These are phyloP conservation scores for Hesperia comma DNA, from an alignment of 2,888 invertebrate genomes.

Conservation along the genomic window DNA sequence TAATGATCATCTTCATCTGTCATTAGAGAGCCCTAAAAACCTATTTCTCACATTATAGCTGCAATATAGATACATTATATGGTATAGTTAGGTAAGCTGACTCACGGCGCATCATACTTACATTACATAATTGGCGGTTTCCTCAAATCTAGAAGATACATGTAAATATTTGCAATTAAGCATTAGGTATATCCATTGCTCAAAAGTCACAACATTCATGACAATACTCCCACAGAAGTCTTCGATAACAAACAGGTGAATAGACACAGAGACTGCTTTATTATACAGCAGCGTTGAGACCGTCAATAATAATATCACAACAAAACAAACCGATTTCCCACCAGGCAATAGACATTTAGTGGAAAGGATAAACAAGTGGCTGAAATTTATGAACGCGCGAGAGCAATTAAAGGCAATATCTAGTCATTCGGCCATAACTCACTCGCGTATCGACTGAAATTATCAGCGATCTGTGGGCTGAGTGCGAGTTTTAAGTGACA, in stretches of 20 bases:
- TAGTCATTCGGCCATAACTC: constrained; percentile 20
- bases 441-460: constrained; percentile 18
- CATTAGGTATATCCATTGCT: too few relatives aligned
- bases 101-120: too few relatives aligned
- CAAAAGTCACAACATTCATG: too few relatives aligned
- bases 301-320: not conserved
- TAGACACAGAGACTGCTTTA: too few relatives aligned
- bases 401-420: constrained; percentile 30
- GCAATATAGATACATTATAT: constrained; percentile 7
- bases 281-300: too few relatives aligned
- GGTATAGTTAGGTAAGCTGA: not conserved
- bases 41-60: constrained; percentile 19
- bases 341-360: not conserved
- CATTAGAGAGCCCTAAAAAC: constrained; percentile 13
- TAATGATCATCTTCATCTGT: not conserved
- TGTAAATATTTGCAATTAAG: too few relatives aligned
- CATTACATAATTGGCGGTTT: too few relatives aligned
- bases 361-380: constrained; percentile 17
- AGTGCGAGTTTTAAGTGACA: constrained; percentile 10
- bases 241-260: too few relatives aligned
- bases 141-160: too few relatives aligned
- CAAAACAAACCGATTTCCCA: not conserved
- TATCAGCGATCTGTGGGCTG: constrained; percentile 13
- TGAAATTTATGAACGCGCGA: constrained; percentile 15
- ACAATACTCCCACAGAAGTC: too few relatives aligned